Evolutionary conservation across 2,113 vertebrate genomes (phyloP).

Genomic region (Junco hyemalis): DNA sequence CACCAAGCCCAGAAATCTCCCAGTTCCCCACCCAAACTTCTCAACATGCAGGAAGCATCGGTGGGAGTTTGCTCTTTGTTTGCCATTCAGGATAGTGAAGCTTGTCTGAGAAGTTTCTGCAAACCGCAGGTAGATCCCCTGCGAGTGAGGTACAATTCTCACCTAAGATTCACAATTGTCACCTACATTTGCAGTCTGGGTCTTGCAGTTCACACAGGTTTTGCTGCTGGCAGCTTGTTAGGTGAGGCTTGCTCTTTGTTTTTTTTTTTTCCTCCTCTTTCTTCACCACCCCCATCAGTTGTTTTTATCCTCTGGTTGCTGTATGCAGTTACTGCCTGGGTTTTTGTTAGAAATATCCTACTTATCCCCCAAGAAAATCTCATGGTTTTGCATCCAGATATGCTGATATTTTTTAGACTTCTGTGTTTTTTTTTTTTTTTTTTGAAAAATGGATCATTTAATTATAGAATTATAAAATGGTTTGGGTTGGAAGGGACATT

Average conservation of each 20-base stretch:
- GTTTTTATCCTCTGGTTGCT: background rate
- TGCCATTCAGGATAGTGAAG: background rate
- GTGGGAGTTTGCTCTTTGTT: background rate
- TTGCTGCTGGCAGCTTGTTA: background rate
- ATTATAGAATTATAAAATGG: background rate
- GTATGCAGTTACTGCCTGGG: background rate
- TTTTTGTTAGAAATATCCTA: background rate
- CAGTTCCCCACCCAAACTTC: background rate
- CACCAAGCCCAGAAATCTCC: background rate
- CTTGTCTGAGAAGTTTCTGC: background rate
- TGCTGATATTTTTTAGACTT: background rate
- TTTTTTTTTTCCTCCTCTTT: too few relatives aligned
- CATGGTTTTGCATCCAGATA: background rate
- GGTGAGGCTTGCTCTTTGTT: background rate
- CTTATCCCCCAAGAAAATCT: background rate
- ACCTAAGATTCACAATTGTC: background rate
- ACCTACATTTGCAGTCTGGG: background rate
- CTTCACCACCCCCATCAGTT: background rate
- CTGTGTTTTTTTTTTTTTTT: background rate
- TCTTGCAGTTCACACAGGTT: background rate
- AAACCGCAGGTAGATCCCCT: background rate
- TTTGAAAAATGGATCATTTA: rapidly evolving
- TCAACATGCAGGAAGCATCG: rapidly evolving
- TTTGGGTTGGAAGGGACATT: background rate
- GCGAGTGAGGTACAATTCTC: background rate